Base-by-base conservation (phyloP, 64 coral and sea anemone species). In the Dendronephthya gigantea region DNA sequence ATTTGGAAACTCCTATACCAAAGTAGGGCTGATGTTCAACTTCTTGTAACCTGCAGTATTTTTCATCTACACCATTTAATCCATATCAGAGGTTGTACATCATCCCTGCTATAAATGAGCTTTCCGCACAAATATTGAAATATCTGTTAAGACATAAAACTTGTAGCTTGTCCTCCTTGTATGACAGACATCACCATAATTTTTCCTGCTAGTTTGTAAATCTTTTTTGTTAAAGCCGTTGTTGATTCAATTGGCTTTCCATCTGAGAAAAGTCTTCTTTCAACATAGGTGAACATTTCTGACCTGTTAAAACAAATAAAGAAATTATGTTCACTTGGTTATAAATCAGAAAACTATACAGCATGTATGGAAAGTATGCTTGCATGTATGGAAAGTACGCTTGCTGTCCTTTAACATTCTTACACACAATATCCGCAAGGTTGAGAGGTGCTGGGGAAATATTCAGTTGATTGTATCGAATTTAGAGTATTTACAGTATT, bases 121-220 rank as follows among this genome's bases (percentile, higher is more conserved):
- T 84, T 83, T 56, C 82, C 88, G 84, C 84, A 32, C 12, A 93
- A 45, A 90, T 90, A 88, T 31, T 58, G 29, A 40, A 86, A 87
- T 39, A 93, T 33, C 32, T 49, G 50, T 83, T 50, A 28, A 40
- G 82, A 48, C 48, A 89, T 83, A 37, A 93, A 93, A 82, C 86
- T 82, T 65, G 91, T 66, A 40, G 91, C 83, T 48, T 83, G 87
- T 34, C 87, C 83, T 85, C 58, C 55, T 68, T 93, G 83, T 56
- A 93, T 30, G 4, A 93, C 43, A 40, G 87, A 93, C 87, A 93
- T 89, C 82, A 47, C 83, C 72, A 86, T 92, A 17, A 88, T 74
- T 89, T 88, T 62, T 17, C 91, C 91, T 30, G 62, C 86, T 50
- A 52, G 59, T 48, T 85, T 84, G 52, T 84, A 92, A 84, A 89